phyloP scores from a whole-genome alignment of 53 echinoderm and acorn worm genomes.

The Patiria pectinifera region DNA sequence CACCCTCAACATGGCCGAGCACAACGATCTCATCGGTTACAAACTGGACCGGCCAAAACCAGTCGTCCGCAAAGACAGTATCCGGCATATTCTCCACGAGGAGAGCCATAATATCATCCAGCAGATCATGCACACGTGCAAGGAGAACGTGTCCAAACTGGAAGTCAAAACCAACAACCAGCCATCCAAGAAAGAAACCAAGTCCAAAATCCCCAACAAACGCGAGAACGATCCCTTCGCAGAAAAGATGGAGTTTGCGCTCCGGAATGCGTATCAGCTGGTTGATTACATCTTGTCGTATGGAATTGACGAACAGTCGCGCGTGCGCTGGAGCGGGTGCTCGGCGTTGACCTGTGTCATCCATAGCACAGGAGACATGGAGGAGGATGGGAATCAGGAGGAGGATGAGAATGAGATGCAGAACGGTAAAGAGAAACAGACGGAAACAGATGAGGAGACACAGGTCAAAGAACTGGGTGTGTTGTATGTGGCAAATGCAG shows the following conservation, averaged over 20 bases:
- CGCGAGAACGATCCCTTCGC: constrained; percentile 70
- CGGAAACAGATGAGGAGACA: constrained; percentile 26
- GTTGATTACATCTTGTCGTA: constrained; percentile 84
- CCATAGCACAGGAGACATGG: constrained; percentile 49
- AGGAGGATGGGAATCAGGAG: constrained; percentile 56
- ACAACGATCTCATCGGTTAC: constrained; percentile 83
- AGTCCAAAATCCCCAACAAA: constrained; percentile 41
- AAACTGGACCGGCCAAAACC: constrained; percentile 76
- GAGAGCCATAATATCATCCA: constrained; percentile 92
- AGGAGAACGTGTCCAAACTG: constrained; percentile 72
- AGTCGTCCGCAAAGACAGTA: constrained; percentile 81
- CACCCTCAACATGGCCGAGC: constrained; percentile 88
- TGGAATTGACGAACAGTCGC: constrained; percentile 89
- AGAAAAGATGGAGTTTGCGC: constrained; percentile 82
- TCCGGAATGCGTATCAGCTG: constrained; percentile 70
- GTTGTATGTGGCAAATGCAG: constrained; percentile 95
- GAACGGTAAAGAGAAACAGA: constrained; percentile 41
- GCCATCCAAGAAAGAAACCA: not conserved
- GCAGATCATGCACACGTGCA: constrained; percentile 98
- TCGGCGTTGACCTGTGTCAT: constrained; percentile 89
- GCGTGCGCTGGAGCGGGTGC: constrained; percentile 98
- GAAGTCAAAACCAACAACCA: not conserved
- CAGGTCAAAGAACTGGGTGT: constrained; percentile 74
- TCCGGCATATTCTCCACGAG: constrained; percentile 92
- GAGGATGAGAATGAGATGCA: constrained; percentile 26